Conservation (phyloP, 1,140 invertebrate genomes). For the Pinna nobilis region DNA sequence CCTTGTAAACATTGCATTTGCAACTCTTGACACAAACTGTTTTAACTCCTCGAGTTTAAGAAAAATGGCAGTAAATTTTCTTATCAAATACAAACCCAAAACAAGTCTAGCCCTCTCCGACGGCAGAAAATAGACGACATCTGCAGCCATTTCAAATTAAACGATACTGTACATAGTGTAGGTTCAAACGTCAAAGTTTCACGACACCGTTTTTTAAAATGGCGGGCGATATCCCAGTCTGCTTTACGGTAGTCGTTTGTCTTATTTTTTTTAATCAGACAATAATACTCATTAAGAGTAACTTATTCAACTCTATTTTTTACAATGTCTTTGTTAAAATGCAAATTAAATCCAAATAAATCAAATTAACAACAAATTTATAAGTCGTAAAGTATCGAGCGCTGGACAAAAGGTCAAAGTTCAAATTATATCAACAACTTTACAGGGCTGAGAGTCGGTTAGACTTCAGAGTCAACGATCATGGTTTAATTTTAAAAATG, state of each 20-base stretch:
- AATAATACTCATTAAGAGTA: neutral
- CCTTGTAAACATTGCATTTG: no score
- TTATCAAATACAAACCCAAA: constrained; percentile 43
- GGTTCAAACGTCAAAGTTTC: neutral
- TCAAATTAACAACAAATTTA: no score
- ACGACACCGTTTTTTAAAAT: constrained; percentile 24
- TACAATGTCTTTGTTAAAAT: no score
- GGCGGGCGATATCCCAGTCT: constrained; percentile 41
- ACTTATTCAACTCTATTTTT: no score
- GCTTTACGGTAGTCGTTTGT: constrained; percentile 2
- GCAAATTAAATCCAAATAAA: no score
- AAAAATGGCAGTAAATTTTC: neutral
- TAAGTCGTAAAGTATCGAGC: neutral
- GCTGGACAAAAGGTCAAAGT: constrained; percentile 25
- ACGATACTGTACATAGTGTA: neutral
- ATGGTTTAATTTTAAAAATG: constrained; percentile 13
- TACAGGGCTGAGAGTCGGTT: neutral
- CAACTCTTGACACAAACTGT: no score
- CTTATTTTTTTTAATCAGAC: neutral
- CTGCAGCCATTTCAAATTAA: constrained; percentile 15
- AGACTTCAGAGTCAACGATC: neutral
- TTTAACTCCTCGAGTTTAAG: neutral
- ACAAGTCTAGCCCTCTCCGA: constrained; percentile 62
- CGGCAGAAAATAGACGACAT: constrained; percentile 49
- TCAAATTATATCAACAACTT: constrained; percentile 15